A percentile compares a stretch with the other conserved stretches of the same genome.
Conservation (phyloP, 2,797 vertebrate genomes). For the Enteromius thamalakanensis region DNA sequence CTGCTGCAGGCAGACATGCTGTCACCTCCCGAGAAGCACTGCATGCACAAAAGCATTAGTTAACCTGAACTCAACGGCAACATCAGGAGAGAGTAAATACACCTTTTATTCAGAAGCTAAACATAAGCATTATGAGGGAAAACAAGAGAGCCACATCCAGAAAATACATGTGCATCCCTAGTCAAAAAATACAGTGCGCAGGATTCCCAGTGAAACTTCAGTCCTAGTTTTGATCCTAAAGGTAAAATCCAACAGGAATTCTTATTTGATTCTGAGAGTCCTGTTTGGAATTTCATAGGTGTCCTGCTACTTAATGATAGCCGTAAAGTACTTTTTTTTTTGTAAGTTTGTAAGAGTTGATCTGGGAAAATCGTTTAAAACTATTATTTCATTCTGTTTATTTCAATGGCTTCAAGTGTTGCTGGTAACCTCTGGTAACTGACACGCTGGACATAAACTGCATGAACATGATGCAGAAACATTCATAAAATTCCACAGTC, state of each 20-base stretch:
- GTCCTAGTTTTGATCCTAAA: background rate
- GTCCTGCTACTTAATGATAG: background rate
- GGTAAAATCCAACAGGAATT: background rate
- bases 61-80: conserved; percentile 39
- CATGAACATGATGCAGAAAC: background rate
- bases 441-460: background rate
- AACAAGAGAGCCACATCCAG: conserved; percentile 56
- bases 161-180: conserved; percentile 50
- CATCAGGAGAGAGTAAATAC: conserved; percentile 56
- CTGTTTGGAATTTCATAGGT: background rate
- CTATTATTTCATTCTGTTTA: background rate
- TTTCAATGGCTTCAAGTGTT: background rate
- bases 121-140: conserved; percentile 54
- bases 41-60: background rate
- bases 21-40: background rate
- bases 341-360: background rate
- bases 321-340: background rate
- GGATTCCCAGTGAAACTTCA: background rate
- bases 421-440: background rate
- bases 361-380: background rate
- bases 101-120: conserved; percentile 60
- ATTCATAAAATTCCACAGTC: background rate
- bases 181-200: background rate
- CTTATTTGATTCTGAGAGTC: background rate
- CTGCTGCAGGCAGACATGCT: conserved; percentile 13